Evolutionary conservation across 35 echinoderm and acorn worm species (phyloP).

Genomic region (Hemicentrotus pulcherrimus): DNA sequence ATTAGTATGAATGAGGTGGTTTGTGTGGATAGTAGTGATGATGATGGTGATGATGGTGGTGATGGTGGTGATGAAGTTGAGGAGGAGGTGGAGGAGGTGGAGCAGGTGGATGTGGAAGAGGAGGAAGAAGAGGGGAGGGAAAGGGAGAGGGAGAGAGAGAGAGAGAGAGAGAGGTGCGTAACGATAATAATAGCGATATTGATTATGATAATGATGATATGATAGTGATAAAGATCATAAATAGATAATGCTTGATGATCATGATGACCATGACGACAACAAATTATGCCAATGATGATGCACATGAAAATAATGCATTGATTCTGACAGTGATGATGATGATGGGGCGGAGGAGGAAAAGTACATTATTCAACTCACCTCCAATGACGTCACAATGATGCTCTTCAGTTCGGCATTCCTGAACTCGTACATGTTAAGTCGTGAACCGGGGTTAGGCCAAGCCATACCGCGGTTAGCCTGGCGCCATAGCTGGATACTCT

Average conservation of each 20-base stretch:
- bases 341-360: not conserved
- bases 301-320: not conserved
- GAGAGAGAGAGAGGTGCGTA: not conserved
- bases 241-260: not conserved
- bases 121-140: not conserved
- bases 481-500: constrained; percentile 68
- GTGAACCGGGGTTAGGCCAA: constrained; percentile 53
- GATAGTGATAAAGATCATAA: not conserved
- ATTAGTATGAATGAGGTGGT: not conserved
- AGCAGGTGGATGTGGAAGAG: not conserved
- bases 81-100: too few species aligned
- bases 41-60: not conserved
- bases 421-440: constrained; percentile 74
- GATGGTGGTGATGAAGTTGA: not conserved
- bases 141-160: not conserved
- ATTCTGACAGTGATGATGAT: not conserved
- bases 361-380: constrained; percentile 56
- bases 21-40: not conserved
- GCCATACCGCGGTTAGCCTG: not conserved
- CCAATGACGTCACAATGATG: constrained; percentile 73
- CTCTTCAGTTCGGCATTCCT: constrained; percentile 71
- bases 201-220: not conserved
- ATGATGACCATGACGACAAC: not conserved
- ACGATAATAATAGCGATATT: not conserved
- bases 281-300: not conserved